These are phyloP conservation scores for Eilema depressum DNA, from an alignment of 2,888 invertebrate genomes.

Conservation along the genomic window DNA sequence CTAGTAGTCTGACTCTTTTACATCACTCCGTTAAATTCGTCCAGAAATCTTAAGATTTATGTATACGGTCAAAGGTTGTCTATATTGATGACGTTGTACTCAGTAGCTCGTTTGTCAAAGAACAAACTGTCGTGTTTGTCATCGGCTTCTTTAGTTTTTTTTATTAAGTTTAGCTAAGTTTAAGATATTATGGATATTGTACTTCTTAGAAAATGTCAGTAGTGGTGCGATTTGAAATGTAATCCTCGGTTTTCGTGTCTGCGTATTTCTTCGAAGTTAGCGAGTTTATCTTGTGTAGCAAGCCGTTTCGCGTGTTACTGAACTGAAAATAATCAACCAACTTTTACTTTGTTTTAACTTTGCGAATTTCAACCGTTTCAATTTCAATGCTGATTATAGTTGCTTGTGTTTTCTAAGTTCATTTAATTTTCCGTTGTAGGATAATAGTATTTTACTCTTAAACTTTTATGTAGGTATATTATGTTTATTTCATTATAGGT, in stretches of 20 bases:
- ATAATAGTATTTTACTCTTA: slow-evolving; percentile 19
- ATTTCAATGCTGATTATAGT: slow-evolving; percentile 53
- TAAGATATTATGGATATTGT: slow-evolving; percentile 60
- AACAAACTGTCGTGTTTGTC: slow-evolving; percentile 59
- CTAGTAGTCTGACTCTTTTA: slow-evolving; percentile 65
- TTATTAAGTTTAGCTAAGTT: slow-evolving; percentile 18
- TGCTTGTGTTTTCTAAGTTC: slow-evolving; percentile 42
- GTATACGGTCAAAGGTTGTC: slow-evolving; percentile 56
- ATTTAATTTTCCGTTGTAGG: slow-evolving; percentile 40
- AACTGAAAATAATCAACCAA: slow-evolving; percentile 77
- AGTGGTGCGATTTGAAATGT: slow-evolving; percentile 68
- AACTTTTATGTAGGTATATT: neutral
- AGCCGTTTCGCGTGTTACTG: slow-evolving; percentile 76
- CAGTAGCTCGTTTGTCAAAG: slow-evolving; percentile 55
- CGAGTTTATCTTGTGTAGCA: slow-evolving; percentile 77
- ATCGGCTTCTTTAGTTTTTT: slow-evolving; percentile 51
- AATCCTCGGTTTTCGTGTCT: slow-evolving; percentile 72
- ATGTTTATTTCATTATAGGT: neutral
- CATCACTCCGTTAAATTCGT: slow-evolving; percentile 55
- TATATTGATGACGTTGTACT: slow-evolving; percentile 54
- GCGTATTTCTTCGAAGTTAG: slow-evolving; percentile 77
- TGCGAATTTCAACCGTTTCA: slow-evolving; percentile 61
- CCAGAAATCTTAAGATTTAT: slow-evolving; percentile 57
- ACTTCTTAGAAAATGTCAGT: slow-evolving; percentile 65
- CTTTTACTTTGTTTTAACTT: slow-evolving; percentile 66